These are phyloP conservation scores for Cardiocondyla obscurior DNA, from an alignment of 1,140 invertebrate genomes.

Conservation along the genomic window DNA sequence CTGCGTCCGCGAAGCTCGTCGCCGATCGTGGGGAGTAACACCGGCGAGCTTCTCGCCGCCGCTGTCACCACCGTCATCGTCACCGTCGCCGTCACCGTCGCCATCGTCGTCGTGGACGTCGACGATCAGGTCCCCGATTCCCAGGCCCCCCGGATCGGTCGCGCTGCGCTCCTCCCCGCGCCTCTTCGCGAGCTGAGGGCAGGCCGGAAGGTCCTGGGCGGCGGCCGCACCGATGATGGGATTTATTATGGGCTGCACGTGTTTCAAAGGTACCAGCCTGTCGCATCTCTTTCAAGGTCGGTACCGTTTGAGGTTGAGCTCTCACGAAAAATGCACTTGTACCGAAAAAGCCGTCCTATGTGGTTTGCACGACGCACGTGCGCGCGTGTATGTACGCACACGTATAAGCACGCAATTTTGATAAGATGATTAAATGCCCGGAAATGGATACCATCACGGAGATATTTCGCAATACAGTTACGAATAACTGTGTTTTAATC, in stretches of 20 bases:
- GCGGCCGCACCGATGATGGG: conserved; percentile 66
- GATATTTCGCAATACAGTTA: background rate
- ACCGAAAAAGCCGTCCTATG: background rate
- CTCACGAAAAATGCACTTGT: background rate
- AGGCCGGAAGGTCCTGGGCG: conserved; percentile 42
- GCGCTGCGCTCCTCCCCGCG: conserved; percentile 31
- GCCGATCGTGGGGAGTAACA: conserved; percentile 33
- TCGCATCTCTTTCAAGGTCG: conserved; percentile 82
- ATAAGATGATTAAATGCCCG: background rate
- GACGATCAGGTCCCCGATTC: conserved; percentile 39
- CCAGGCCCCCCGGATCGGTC: conserved; percentile 47
- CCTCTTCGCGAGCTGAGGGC: conserved; percentile 48
- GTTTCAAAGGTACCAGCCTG: conserved; percentile 90
- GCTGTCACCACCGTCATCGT: background rate
- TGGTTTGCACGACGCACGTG: background rate
- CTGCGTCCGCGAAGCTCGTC: conserved; percentile 20
- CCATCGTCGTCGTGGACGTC: conserved; percentile 36
- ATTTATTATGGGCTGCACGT: conserved; percentile 95
- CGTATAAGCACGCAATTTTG: background rate
- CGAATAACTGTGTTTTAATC: background rate
- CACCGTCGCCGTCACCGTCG: conserved; percentile 9
- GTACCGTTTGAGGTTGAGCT: conserved; percentile 30
- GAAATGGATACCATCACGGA: background rate
- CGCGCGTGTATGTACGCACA: background rate
- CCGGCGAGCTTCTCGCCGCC: conserved; percentile 33